These are phyloP conservation scores for Yponomeuta evonymella DNA, from an alignment of 2,888 invertebrate genomes.

Conservation along the genomic window DNA sequence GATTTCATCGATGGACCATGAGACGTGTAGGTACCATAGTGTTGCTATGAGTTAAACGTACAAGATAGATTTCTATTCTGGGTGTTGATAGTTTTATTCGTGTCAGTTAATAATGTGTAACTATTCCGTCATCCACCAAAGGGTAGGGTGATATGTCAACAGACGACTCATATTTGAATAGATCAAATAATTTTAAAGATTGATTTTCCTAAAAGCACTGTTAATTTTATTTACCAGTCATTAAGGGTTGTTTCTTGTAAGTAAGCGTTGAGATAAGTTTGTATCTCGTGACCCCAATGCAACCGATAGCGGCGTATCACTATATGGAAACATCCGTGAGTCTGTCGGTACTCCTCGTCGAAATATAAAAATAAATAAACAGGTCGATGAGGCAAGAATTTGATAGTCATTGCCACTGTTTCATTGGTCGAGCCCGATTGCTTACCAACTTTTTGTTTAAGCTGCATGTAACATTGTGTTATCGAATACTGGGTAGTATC, in stretches of 20 bases:
- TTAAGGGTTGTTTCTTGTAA: background rate
- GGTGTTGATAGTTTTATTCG: background rate
- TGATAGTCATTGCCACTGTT: background rate
- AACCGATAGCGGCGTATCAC: conserved; percentile 4
- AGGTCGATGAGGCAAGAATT: background rate
- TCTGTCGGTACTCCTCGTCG: background rate
- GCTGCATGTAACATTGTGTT: too few relatives aligned
- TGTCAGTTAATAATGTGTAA: background rate
- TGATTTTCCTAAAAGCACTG: background rate
- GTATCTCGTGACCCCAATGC: conserved; percentile 10
- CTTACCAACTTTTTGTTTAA: background rate
- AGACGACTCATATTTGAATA: background rate
- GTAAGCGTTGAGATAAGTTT: background rate
- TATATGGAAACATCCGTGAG: conserved; percentile 6
- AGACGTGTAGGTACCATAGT: background rate
- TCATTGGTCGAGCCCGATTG: background rate
- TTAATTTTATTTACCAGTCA: background rate
- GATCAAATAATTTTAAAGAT: background rate
- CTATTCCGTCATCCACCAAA: background rate
- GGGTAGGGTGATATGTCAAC: background rate
- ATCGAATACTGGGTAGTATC: too few relatives aligned
- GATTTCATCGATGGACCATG: background rate
- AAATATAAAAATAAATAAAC: conserved; percentile 1
- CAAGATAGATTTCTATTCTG: background rate
- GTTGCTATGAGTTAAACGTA: background rate